phyloP scores from a whole-genome alignment of 2,797 vertebrate genomes.

The Apogon hyalosoma region DNA sequence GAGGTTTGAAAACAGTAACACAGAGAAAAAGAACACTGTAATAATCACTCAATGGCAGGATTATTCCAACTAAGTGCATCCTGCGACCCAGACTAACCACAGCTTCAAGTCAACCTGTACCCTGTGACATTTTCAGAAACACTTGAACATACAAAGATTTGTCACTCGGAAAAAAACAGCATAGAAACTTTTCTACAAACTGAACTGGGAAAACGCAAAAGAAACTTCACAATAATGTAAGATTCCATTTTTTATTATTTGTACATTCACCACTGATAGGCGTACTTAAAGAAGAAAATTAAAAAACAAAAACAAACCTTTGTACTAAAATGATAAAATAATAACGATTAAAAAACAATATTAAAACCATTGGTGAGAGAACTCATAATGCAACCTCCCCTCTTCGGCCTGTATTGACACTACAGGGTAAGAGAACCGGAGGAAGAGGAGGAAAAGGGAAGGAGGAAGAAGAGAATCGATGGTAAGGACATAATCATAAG shows the following conservation, averaged over 20 bases:
- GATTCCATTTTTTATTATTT: slow-evolving; percentile 85
- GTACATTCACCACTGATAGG: slow-evolving; percentile 90
- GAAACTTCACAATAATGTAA: slow-evolving; percentile 63
- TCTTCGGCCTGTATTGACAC: slow-evolving; percentile 52
- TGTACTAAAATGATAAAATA: slow-evolving; percentile 85
- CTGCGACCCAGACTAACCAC: no score
- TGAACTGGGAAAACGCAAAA: not conserved
- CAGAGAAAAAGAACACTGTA: no score
- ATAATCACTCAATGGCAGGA: no score
- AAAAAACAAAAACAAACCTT: slow-evolving; percentile 74
- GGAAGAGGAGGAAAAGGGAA: slow-evolving; percentile 41
- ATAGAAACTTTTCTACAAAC: not conserved
- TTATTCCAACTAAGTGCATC: no score
- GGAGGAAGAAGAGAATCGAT: slow-evolving; percentile 54
- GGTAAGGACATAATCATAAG: slow-evolving; percentile 58
- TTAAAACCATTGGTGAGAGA: slow-evolving; percentile 81
- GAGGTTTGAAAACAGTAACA: no score
- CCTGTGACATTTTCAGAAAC: no score
- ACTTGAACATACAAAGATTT: no score
- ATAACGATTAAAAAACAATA: slow-evolving; percentile 77
- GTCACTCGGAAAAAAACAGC: not conserved
- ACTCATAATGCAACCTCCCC: slow-evolving; percentile 73
- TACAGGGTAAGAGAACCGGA: slow-evolving; percentile 56
- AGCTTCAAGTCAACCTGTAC: no score
- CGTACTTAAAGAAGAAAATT: slow-evolving; percentile 82